Evolutionary conservation across 1,140 invertebrate genomes (phyloP), one percentile per base, ranked within the genome.

Genomic region (Pseudomyrmex cubaensis): DNA sequence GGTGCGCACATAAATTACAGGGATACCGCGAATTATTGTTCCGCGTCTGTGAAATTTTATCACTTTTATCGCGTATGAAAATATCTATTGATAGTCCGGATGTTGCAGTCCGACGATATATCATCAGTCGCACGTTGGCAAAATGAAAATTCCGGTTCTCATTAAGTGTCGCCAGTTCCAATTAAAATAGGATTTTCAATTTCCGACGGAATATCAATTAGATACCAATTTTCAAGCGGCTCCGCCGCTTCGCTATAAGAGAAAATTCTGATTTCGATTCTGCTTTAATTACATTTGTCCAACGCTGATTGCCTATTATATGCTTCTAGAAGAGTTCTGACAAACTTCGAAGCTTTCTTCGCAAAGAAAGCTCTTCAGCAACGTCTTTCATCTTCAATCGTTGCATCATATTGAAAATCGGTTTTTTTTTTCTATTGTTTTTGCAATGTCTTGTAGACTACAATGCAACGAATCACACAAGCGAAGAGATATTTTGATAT

Each of bases 151-250:
- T 83, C 70, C 15, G 13, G 66, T 84, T 76, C 62, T 74, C 73
- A 82, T 83, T 72, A 64, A 57, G 17, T 62, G 62, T 62, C 56
- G 44, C 46, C 35, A 25, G 56, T 85, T 82, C 77, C 69, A 64
- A 85, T 75, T 67, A 74, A 56, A 73, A 57, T 54, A 64, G 48
- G 15, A 56, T 63, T 62, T 86, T 85, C 74, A 85, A 82, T 86
- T 83, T 57, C 56, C 78, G n/a, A n/a, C 66, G 61, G 56, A 86
- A 87, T 73, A 86, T 87, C 72, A 77, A 87, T 78, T 87, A 73
- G 59, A 48, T 54, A 15, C 48, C 54, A 73, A 86, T 87, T 84
- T 78, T 73, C 73, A 48, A n/a, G 46, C 56, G 56, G 63, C 73
- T 66, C 70, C 22, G 9, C 50, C 35, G 61, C 25, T 25, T 25